These are phyloP conservation scores for Philonicus albiceps DNA, from an alignment of 2,888 invertebrate genomes.

Conservation along the genomic window DNA sequence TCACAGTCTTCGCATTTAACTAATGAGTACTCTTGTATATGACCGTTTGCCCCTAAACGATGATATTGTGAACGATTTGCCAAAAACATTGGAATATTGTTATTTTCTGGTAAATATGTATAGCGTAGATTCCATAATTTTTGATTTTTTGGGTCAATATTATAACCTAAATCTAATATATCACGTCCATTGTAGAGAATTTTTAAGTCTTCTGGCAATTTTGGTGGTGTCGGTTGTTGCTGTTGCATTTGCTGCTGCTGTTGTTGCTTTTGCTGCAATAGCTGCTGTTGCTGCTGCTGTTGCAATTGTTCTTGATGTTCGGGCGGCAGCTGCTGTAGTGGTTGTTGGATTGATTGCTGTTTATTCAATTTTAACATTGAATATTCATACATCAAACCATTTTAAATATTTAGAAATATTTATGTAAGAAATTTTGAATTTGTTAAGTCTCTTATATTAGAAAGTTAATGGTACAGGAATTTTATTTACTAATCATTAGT, in stretches of 20 bases:
- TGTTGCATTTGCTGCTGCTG: slow-evolving; percentile 35
- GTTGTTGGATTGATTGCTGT: slow-evolving; percentile 4
- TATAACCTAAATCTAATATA: slow-evolving; percentile 68
- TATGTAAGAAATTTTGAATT: not conserved
- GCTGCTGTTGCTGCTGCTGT: slow-evolving; percentile 23
- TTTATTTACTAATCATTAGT: not conserved
- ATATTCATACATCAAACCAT: not conserved
- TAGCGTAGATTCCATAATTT: slow-evolving; percentile 67
- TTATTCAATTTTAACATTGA: not conserved
- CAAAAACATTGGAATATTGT: slow-evolving; percentile 68
- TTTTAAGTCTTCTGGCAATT: slow-evolving; percentile 56
- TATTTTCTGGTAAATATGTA: slow-evolving; percentile 67
- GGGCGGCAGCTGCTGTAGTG: not conserved
- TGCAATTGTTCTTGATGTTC: slow-evolving; percentile 31
- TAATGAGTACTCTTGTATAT: slow-evolving; percentile 68
- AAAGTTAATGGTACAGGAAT: not conserved
- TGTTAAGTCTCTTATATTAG: not conserved
- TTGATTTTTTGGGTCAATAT: slow-evolving; percentile 63
- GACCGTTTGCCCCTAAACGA: slow-evolving; percentile 67
- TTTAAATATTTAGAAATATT: not conserved
- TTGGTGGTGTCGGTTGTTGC: slow-evolving; percentile 46
- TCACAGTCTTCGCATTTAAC: slow-evolving; percentile 66
- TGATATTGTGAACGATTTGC: slow-evolving; percentile 71
- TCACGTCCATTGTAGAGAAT: slow-evolving; percentile 67
- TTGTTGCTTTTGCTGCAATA: slow-evolving; percentile 39